These are phyloP conservation scores for Morpho helenor DNA, from an alignment of 2,888 invertebrate species.

Conservation along the genomic window DNA sequence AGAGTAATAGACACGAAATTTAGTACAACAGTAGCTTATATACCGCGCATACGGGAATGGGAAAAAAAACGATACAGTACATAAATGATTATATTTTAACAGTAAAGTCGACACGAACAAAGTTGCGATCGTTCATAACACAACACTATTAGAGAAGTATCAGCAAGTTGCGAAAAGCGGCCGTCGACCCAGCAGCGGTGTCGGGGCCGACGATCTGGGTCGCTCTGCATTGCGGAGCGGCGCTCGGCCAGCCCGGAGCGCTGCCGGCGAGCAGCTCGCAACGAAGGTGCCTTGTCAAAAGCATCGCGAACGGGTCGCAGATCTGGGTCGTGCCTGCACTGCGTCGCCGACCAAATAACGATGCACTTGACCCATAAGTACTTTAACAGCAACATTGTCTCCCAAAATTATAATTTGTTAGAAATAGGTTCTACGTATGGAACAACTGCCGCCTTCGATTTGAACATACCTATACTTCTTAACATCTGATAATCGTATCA, in stretches of 20 bases:
- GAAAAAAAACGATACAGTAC: not conserved
- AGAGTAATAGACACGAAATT: too few species aligned
- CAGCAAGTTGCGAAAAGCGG: conserved; percentile 3
- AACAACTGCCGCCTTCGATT: too few species aligned
- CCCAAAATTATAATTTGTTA: too few species aligned
- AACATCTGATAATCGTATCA: too few species aligned
- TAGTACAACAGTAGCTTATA: too few species aligned
- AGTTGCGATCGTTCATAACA: too few species aligned
- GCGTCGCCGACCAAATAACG: conserved; percentile 33
- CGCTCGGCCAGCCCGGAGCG: conserved; percentile 4
- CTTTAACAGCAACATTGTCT: too few species aligned
- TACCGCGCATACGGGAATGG: too few species aligned
- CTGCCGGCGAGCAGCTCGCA: not conserved
- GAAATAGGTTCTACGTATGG: too few species aligned
- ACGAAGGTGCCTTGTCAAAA: not conserved
- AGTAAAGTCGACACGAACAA: too few species aligned
- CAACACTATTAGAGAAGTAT: not conserved
- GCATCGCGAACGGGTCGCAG: not conserved
- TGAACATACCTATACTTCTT: too few species aligned
- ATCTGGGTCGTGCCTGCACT: conserved; percentile 72
- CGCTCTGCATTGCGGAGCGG: conserved; percentile 19
- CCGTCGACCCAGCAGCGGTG: conserved; percentile 7
- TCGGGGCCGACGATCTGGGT: conserved; percentile 17
- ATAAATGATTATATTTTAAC: not conserved
- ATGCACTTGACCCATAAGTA: not conserved